Conservation (phyloP, 2,797 vertebrate species). For the Catamblyrhynchus diadema region DNA sequence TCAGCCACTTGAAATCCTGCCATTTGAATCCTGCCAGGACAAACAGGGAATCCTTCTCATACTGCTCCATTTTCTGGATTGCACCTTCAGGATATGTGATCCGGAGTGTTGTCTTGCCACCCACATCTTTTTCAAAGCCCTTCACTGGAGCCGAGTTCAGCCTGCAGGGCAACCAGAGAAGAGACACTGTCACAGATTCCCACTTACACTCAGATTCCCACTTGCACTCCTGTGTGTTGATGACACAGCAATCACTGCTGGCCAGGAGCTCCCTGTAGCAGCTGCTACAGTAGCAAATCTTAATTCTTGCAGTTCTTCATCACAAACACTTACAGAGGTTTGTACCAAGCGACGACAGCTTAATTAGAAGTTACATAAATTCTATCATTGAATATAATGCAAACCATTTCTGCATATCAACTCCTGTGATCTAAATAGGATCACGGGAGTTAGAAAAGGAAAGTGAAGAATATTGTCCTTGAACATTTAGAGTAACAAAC, state of each 20-base stretch:
- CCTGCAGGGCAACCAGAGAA: conserved; percentile 74
- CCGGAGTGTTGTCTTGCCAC: conserved; percentile 93
- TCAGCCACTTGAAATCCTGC: conserved; percentile 96
- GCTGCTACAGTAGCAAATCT: background rate
- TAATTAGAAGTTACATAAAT: background rate
- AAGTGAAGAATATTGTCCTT: background rate
- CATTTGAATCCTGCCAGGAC: conserved; percentile 96
- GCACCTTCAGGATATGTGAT: conserved; percentile 98
- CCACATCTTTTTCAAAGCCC: conserved; percentile 90
- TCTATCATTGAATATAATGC: background rate
- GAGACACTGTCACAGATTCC: background rate
- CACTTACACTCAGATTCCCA: background rate
- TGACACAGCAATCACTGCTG: background rate
- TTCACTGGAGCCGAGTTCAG: conserved; percentile 92
- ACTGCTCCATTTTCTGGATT: conserved; percentile 89
- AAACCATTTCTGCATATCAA: background rate
- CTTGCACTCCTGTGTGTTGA: background rate
- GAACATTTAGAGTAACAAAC: background rate
- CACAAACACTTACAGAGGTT: background rate
- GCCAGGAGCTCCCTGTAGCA: background rate
- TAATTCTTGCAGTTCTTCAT: background rate
- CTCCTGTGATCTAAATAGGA: background rate
- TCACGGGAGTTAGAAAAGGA: background rate
- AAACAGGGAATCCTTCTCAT: conserved; percentile 93
- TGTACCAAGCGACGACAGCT: background rate